Conservation (phyloP, 2,888 invertebrate species). For the Tipula helvola region DNA sequence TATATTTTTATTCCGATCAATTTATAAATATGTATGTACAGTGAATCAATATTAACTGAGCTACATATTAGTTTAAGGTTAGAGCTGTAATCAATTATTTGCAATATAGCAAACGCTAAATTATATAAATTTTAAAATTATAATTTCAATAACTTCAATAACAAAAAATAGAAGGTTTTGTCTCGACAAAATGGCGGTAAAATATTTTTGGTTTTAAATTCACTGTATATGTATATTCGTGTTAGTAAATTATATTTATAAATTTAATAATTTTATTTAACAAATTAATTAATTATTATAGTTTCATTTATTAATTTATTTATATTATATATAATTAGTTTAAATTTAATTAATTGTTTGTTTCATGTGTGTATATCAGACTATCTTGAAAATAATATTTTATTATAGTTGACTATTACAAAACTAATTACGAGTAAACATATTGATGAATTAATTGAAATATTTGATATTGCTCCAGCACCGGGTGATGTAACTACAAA, state of each 20-base stretch:
- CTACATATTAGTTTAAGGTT: neutral
- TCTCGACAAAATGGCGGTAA: neutral
- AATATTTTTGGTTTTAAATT: neutral
- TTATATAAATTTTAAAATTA: neutral
- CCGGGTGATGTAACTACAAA: neutral
- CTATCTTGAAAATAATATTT: neutral
- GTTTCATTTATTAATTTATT: neutral
- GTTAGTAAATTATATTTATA: neutral
- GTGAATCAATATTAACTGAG: neutral
- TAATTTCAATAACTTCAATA: neutral
- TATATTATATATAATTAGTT: neutral
- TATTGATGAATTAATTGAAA: slow-evolving; percentile 4
- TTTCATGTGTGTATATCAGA: neutral
- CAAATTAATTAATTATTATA: neutral
- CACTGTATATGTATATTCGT: neutral
- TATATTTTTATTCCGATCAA: neutral
- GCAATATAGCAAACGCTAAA: neutral
- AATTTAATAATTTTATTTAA: slow-evolving; percentile 4
- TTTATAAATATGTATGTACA: neutral
- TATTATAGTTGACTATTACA: neutral
- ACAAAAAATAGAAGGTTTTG: neutral
- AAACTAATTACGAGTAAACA: neutral
- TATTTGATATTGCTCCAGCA: neutral
- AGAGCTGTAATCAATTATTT: neutral
- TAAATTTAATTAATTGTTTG: neutral